Conservation (phyloP, 2,888 invertebrate genomes). For the Galerucella calmariensis region DNA sequence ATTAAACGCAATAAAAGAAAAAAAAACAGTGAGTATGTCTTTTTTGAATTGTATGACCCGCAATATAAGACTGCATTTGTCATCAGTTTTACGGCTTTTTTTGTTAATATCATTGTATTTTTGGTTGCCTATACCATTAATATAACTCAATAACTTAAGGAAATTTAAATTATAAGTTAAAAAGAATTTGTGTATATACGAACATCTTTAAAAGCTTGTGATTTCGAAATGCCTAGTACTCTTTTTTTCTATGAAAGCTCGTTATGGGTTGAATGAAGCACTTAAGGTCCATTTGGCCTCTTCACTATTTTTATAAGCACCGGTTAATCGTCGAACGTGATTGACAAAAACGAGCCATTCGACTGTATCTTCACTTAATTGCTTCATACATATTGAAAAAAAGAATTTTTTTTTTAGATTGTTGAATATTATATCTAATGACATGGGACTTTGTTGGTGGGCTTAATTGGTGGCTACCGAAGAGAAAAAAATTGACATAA, state of each 20-base stretch:
- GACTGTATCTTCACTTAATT: conserved; percentile 10
- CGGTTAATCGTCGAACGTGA: neutral
- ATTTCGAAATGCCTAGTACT: no score
- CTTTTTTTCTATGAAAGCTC: neutral
- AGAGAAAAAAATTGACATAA: neutral
- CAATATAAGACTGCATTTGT: no score
- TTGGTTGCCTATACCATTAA: no score
- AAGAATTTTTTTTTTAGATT: neutral
- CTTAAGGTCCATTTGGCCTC: conserved; percentile 5
- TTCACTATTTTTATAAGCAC: conserved; percentile 9
- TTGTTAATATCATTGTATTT: no score
- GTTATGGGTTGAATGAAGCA: neutral
- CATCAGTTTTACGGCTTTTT: no score
- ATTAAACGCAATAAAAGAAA: no score
- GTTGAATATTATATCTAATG: conserved; percentile 15
- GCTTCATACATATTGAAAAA: conserved; percentile 12
- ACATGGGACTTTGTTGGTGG: conserved; percentile 18
- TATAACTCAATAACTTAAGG: no score
- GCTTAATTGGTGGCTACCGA: conserved; percentile 7
- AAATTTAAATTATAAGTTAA: no score
- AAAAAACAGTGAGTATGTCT: no score
- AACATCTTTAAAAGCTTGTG: no score
- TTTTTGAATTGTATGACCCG: no score
- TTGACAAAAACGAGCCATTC: conserved; percentile 10
- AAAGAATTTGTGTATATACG: no score